Evolutionary conservation across 1,140 invertebrate genomes (phyloP), one percentile per base, ranked within the genome.

Genomic region (Anthonomus grandis): DNA sequence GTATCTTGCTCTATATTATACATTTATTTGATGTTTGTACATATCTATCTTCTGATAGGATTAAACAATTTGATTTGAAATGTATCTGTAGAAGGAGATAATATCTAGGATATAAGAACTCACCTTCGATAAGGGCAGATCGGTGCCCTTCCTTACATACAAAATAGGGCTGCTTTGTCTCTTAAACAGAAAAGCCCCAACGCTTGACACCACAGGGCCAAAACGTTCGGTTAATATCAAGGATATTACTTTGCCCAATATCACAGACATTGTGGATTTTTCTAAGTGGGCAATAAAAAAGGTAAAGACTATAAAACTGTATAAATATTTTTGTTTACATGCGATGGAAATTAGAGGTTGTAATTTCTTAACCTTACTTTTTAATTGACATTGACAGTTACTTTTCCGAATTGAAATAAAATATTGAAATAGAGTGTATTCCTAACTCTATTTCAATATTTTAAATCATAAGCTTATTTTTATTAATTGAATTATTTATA

Each of bases 181-280:
- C 60, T 79, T 78, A 66, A 85, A 82, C 53, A 90, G 76, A 73
- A 82, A 81, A 46, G 79, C 73, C 4, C 79, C 85, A 6, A 91
- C 83, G 66, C 78, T 74, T 67, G 86, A 79, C 1, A 89, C 82
- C 51, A 85, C 81, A 59, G 82, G 75, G 17, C 90, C 89, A 75
- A 89, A 91, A 70, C 86, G 82, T 73, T 90, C 83, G 21, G 76
- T 70, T 18, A 91, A 73, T 62, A 92, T 81, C 54, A 80, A 73
- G 3, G 81, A 85, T 64, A 87, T 81, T 22, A 89, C 73, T 66
- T 83, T 81, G 12, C 81, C 80, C 45, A 81, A 77, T 59, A 85
- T 79, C 46, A 78, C 71, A 21, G 85, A 85, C 87, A 89, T 89
- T 21, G 1, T 44, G 38, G 8, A 1, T 41, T 31, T 31, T 31